Conservation (phyloP, 2,888 invertebrate genomes). For the Pandemis corylana region DNA sequence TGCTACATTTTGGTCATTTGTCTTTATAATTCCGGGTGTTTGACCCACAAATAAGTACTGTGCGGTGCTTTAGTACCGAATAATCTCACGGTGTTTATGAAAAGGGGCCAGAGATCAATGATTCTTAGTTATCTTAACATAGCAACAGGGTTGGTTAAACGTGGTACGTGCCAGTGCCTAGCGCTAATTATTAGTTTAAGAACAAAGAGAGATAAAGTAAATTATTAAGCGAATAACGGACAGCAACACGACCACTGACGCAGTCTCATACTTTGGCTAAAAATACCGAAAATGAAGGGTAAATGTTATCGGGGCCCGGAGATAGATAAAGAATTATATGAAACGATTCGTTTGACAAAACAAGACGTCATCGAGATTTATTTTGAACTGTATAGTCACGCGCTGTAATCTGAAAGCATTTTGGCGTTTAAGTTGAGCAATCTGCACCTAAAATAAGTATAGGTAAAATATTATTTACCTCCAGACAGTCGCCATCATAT, state of each 20-base stretch:
- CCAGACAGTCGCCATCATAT: too few relatives aligned
- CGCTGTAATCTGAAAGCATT: background rate
- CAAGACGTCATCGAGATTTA: constrained; percentile 14
- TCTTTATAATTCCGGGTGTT: constrained; percentile 16
- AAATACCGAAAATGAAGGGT: constrained; percentile 18
- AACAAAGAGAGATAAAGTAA: constrained; percentile 21
- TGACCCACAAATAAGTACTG: background rate
- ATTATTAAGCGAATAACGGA: constrained; percentile 1
- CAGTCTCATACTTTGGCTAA: constrained; percentile 13
- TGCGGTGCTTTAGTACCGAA: background rate
- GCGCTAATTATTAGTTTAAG: constrained; percentile 5
- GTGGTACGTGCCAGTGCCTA: background rate
- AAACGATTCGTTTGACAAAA: constrained; percentile 8
- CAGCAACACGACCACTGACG: constrained; percentile 5
- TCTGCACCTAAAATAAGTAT: too few relatives aligned
- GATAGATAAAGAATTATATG: constrained; percentile 13
- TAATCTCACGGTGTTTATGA: constrained; percentile 6
- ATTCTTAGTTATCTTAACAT: constrained; percentile 15
- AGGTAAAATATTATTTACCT: too few relatives aligned
- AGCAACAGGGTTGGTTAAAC: constrained; percentile 19
- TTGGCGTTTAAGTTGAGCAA: background rate
- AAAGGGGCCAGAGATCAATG: constrained; percentile 17
- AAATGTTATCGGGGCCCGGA: constrained; percentile 9
- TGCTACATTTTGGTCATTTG: constrained; percentile 2
- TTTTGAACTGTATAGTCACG: background rate